Evolutionary conservation across 1,140 invertebrate species (phyloP).

Genomic region (Drosophila leontia): DNA sequence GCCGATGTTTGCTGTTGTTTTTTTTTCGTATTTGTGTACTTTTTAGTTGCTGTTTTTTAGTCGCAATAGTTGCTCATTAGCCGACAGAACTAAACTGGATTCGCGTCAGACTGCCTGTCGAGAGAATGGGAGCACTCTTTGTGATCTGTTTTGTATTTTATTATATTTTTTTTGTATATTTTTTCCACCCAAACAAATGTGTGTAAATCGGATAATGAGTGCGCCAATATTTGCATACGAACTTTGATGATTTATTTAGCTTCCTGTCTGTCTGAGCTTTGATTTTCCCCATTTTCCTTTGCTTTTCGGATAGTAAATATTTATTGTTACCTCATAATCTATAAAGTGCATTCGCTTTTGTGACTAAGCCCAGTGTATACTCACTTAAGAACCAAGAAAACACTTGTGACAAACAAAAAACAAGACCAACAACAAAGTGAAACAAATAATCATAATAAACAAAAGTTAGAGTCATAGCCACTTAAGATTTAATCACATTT

Average conservation of each 20-base stretch:
- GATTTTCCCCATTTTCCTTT: slow-evolving; percentile 1
- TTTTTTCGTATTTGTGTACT: neutral
- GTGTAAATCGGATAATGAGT: slow-evolving; percentile 4
- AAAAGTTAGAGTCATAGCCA: slow-evolving; percentile 22
- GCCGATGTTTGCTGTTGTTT: slow-evolving; percentile 18
- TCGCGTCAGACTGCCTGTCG: slow-evolving; percentile 41
- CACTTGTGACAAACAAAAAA: slow-evolving; percentile 11
- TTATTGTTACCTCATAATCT: slow-evolving; percentile 1
- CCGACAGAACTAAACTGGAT: slow-evolving; percentile 49
- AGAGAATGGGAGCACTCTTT: slow-evolving; percentile 35
- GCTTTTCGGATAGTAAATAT: neutral
- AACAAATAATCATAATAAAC: slow-evolving; percentile 4
- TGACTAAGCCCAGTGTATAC: slow-evolving; percentile 1
- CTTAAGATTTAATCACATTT: slow-evolving; percentile 44
- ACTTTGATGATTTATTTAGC: slow-evolving; percentile 65
- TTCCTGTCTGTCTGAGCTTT: slow-evolving; percentile 58
- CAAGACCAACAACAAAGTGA: neutral
- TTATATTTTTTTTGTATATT: neutral
- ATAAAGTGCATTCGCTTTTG: neutral
- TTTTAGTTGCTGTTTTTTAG: slow-evolving; percentile 16
- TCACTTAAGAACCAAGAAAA: slow-evolving; percentile 13
- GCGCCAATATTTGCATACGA: slow-evolving; percentile 69
- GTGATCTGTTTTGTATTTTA: slow-evolving; percentile 28
- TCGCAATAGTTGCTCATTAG: slow-evolving; percentile 41
- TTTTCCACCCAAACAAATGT: slow-evolving; percentile 35